Base-by-base conservation (phyloP, 2,888 invertebrate genomes). In the Parapristionchus giblindavisi region DNA sequence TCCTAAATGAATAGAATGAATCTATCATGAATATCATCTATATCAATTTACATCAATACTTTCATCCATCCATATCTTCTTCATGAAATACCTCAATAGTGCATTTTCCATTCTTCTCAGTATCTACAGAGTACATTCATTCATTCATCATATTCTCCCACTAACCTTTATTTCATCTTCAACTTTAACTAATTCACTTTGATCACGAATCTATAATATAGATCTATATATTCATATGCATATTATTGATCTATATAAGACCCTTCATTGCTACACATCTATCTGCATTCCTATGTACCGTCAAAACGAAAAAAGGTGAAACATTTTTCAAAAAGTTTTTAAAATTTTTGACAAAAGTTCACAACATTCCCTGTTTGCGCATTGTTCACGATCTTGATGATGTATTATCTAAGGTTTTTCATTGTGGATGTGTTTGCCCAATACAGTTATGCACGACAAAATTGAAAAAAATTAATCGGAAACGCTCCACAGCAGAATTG, bases 181-280 rank as follows among this genome's bases (percentile, higher is more conserved):
- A 8, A 65, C 40, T 32, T 68, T 68, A 6, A 68, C 52, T 5
- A 68, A 52, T 36, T 68, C 68, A 52, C n/a, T 52, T 24, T 68
- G 52, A 8, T 68, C 68, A 14, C 52, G 52, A 14, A 68, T 68
- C 68, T 68, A 36, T 48, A 65, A 34, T 43, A 1, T n/a, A n/a
- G n/a, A n/a, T n/a, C n/a, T n/a, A n/a, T n/a, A n/a, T n/a, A n/a
- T n/a, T n/a, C n/a, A n/a, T n/a, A n/a, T n/a, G n/a, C n/a, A n/a
- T n/a, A n/a, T n/a, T n/a, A n/a, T n/a, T n/a, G n/a, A n/a, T n/a
- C n/a, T n/a, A n/a, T n/a, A n/a, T n/a, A n/a, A n/a, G 85, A 65
- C 81, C 81, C 68, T 84, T 80, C 14, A 87, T 95, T 88, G 96
- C 96, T 0, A 98, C 98, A 6, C 92, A 93, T 85, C 99, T 95